These are phyloP conservation scores for Astyanax mexicanus DNA, from an alignment of 2,797 vertebrate species.

Conservation along the genomic window DNA sequence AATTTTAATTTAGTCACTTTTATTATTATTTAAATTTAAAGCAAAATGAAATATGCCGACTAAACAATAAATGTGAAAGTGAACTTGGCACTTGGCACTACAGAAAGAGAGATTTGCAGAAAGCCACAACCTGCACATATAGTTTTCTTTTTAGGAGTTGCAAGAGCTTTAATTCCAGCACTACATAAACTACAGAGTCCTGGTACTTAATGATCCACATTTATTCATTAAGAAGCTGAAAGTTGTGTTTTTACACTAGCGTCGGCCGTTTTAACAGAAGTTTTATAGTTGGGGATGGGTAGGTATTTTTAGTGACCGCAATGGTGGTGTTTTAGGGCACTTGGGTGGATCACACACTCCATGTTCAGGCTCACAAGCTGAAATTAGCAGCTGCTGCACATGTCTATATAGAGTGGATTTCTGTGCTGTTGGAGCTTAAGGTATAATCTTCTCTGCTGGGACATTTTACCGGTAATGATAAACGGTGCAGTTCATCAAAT, in stretches of 20 bases:
- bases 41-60: too few relatives aligned
- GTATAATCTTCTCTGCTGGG: conserved; percentile 50
- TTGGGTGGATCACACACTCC: conserved; percentile 56
- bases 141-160: not conserved
- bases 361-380: conserved; percentile 34
- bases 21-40: too few relatives aligned
- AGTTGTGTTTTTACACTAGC: not conserved
- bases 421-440: conserved; percentile 20
- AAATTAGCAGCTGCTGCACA: conserved; percentile 49
- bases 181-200: not conserved
- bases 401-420: conserved; percentile 43
- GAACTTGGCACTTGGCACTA: too few relatives aligned
- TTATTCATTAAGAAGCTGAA: not conserved
- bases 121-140: not conserved
- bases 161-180: not conserved
- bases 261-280: too few relatives aligned
- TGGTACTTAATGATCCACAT: not conserved
- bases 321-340: conserved; percentile 16
- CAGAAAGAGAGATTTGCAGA: too few relatives aligned
- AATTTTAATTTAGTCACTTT: too few relatives aligned
- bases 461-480: conserved; percentile 48
- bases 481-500: conserved; percentile 37
- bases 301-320: conserved; percentile 5
- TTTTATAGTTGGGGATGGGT: conserved; percentile 17
- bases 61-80: too few relatives aligned